phyloP scores from a whole-genome alignment of 2,888 invertebrate genomes.

The Acanthosepion lycidas region DNA sequence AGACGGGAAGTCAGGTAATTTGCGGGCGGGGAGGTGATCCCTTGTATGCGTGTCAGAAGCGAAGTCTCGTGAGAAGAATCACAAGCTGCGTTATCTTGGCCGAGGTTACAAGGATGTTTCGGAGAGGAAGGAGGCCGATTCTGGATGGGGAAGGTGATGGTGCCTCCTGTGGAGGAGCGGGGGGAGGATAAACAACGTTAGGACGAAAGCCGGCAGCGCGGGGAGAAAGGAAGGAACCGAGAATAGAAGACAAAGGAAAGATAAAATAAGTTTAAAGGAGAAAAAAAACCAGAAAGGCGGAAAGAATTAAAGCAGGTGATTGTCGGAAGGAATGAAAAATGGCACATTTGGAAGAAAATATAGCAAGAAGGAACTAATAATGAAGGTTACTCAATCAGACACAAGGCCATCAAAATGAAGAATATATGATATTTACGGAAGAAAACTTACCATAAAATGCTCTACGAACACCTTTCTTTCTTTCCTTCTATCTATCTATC shows the following conservation, averaged over 20 bases:
- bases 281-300: neutral
- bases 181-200: neutral
- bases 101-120: neutral
- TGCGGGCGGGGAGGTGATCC: neutral
- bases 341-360: no score
- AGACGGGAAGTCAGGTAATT: constrained; percentile 33
- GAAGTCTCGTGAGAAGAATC: neutral
- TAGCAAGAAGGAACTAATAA: no score
- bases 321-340: no score
- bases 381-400: no score
- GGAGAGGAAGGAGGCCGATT: neutral
- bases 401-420: no score
- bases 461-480: no score
- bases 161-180: neutral
- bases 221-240: neutral
- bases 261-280: neutral
- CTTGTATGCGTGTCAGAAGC: neutral
- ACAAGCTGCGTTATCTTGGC: neutral
- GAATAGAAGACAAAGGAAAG: neutral
- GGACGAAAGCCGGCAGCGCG: neutral
- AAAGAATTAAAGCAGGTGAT: no score
- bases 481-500: no score
- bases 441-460: no score
- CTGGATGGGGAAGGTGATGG: no score
- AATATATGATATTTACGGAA: no score